Conservation (phyloP, 2,888 invertebrate genomes). For the Mimumesa dahlbomi region DNA sequence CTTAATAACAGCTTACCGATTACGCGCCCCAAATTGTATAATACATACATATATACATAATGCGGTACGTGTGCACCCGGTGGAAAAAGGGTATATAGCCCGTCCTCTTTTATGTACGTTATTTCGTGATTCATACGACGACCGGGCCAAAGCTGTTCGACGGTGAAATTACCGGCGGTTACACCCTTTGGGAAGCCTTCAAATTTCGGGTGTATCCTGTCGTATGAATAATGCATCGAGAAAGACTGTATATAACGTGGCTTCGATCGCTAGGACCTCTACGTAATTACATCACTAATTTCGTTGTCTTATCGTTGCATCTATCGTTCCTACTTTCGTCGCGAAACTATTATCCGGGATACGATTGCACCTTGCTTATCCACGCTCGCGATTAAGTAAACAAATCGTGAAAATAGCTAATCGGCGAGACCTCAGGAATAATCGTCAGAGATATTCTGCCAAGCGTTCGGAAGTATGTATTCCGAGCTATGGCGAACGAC, state of each 20-base stretch:
- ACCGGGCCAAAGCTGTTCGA: conserved; percentile 39
- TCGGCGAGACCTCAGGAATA: not conserved
- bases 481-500: not conserved
- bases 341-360: too few species aligned
- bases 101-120: conserved; percentile 25
- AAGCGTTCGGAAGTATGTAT: not conserved
- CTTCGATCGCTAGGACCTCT: conserved; percentile 21
- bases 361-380: too few species aligned
- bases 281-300: conserved; percentile 56
- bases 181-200: conserved; percentile 65
- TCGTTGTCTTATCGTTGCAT: too few species aligned
- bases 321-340: not conserved
- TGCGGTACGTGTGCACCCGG: not conserved
- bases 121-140: conserved; percentile 33
- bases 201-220: conserved; percentile 59
- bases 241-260: conserved; percentile 43
- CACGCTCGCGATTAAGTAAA: too few species aligned
- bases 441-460: not conserved
- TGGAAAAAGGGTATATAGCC: not conserved
- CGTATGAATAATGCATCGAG: conserved; percentile 61
- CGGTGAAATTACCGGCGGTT: conserved; percentile 60
- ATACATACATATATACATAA: not conserved
- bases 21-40: not conserved
- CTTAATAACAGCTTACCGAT: too few species aligned
- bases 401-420: too few species aligned